Conservation (phyloP, 2,113 vertebrate species). For the Zapus hudsonius region DNA sequence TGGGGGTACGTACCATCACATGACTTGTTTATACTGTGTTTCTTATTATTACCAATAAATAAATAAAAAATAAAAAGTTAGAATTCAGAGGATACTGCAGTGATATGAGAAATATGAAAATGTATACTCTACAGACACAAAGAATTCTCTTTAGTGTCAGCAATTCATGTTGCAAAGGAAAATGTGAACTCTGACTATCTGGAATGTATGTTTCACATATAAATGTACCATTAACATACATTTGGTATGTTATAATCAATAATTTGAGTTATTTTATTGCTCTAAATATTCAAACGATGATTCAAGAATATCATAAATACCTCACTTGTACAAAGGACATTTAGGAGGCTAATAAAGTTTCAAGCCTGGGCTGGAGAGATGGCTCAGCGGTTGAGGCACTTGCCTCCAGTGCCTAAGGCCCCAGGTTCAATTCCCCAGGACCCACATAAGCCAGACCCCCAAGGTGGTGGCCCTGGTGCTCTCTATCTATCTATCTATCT, state of each 20-base stretch:
- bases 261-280: background rate
- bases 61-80: too few species aligned
- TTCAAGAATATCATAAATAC: background rate
- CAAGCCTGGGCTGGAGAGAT: background rate
- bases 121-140: background rate
- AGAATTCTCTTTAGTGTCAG: background rate
- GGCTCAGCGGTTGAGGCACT: too few species aligned
- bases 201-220: background rate
- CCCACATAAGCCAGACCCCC: too few species aligned
- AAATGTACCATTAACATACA: background rate
- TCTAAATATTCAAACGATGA: background rate
- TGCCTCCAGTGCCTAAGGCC: too few species aligned
- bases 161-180: background rate
- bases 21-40: too few species aligned
- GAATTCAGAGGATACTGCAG: background rate
- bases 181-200: background rate
- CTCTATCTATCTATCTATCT: too few species aligned
- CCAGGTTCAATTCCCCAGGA: too few species aligned
- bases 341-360: background rate
- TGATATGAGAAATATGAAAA: background rate
- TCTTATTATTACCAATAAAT: too few species aligned
- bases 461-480: too few species aligned
- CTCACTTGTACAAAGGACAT: background rate
- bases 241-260: background rate
- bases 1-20: too few species aligned